Evolutionary conservation across 2,113 vertebrate species (phyloP).

Genomic region (Calypte anna): DNA sequence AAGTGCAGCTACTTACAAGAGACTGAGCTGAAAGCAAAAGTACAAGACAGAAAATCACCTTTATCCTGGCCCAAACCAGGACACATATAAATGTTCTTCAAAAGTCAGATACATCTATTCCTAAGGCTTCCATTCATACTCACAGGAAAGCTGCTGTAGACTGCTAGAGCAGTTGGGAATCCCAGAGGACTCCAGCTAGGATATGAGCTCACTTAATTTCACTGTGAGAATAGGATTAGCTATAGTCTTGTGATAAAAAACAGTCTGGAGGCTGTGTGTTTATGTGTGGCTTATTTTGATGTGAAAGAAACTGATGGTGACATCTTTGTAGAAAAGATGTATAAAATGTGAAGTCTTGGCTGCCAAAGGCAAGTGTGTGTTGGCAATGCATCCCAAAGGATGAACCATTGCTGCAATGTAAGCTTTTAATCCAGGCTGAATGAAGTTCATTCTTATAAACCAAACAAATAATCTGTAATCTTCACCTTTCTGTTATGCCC

Average conservation of each 20-base stretch:
- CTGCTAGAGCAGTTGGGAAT: background rate
- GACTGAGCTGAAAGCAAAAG: too few species aligned
- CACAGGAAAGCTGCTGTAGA: background rate
- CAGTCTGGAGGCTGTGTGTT: background rate
- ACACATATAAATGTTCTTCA: background rate
- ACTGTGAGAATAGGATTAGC: background rate
- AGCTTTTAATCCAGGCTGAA: slow-evolving; percentile 1
- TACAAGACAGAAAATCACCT: too few species aligned
- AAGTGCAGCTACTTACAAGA: too few species aligned
- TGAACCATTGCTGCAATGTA: background rate
- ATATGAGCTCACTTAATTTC: background rate
- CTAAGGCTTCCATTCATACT: background rate
- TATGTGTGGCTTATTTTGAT: background rate
- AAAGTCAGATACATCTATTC: background rate
- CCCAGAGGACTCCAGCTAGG: background rate
- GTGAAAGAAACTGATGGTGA: background rate
- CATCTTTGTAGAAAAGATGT: background rate
- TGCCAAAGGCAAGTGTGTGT: background rate
- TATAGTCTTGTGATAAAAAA: background rate
- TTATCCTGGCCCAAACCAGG: too few species aligned
- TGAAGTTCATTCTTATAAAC: background rate
- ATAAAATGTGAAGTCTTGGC: background rate
- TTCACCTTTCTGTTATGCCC: background rate
- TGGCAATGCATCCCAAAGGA: background rate
- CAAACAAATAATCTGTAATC: background rate